Evolutionary conservation across 2,797 vertebrate species (phyloP).

Genomic region (Liparis tanakae): DNA sequence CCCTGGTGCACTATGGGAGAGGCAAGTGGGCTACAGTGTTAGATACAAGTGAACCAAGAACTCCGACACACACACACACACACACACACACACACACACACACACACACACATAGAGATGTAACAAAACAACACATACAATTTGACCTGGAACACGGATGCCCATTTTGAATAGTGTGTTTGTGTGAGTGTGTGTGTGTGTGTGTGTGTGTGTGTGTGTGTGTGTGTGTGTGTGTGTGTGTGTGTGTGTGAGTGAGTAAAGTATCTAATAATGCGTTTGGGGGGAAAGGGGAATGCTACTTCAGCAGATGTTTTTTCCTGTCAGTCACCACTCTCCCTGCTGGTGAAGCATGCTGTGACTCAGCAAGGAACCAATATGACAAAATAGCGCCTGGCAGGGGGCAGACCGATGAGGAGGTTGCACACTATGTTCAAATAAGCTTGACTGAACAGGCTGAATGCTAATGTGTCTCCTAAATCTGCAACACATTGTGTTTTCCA

Average conservation of each 20-base stretch:
- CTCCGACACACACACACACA: not conserved
- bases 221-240: not conserved
- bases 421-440: conserved; percentile 26
- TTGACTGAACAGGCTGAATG: conserved; percentile 29
- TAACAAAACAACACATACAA: not conserved
- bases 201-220: too few relatives aligned
- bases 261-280: conserved; percentile 5
- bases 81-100: conserved; percentile 28
- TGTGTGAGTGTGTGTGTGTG: too few relatives aligned
- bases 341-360: conserved; percentile 37
- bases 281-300: conserved; percentile 26
- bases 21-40: conserved; percentile 35
- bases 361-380: conserved; percentile 47
- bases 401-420: conserved; percentile 16
- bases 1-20: conserved; percentile 24
- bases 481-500: conserved; percentile 2
- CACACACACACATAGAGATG: too few relatives aligned
- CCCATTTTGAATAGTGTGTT: not conserved
- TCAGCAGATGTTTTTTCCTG: conserved; percentile 34
- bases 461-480: conserved; percentile 9
- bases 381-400: conserved; percentile 33
- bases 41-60: conserved; percentile 22
- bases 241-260: not conserved
- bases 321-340: conserved; percentile 36
- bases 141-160: not conserved